Evolutionary conservation across 2,113 vertebrate genomes (phyloP).

Genomic region (Centrocercus urophasianus): DNA sequence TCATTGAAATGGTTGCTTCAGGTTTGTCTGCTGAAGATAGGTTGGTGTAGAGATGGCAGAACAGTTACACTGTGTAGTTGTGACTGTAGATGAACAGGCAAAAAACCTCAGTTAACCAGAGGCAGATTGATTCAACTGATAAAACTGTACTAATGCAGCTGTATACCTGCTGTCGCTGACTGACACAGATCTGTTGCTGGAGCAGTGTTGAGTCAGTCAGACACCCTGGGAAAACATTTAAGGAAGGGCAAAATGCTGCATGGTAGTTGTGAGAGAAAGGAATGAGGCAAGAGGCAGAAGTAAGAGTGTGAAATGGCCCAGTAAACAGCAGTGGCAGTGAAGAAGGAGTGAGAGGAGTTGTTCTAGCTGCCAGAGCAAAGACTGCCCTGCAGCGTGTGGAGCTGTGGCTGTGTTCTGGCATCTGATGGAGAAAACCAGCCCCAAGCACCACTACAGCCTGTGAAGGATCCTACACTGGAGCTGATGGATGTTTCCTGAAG

Average conservation of each 20-base stretch:
- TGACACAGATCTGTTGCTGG: accelerated
- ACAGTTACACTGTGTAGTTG: background rate
- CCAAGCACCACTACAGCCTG: background rate
- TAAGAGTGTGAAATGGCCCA: background rate
- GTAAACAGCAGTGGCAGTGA: background rate
- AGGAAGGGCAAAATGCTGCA: background rate
- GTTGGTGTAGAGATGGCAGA: background rate
- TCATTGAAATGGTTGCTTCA: background rate
- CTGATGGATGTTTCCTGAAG: background rate
- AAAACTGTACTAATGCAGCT: background rate
- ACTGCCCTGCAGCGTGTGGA: background rate
- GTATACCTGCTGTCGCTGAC: accelerated
- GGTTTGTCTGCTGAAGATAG: background rate
- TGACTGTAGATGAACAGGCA: background rate
- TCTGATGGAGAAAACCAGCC: no score
- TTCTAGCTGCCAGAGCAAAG: background rate
- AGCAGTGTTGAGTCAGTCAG: background rate
- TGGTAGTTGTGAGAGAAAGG: background rate
- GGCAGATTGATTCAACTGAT: background rate
- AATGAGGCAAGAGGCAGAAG: background rate
- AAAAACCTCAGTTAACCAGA: background rate
- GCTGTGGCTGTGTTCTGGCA: background rate
- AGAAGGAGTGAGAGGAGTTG: background rate
- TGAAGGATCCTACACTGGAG: background rate
- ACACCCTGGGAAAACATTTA: background rate